Conservation (phyloP, 2,113 vertebrate species). For the Platichthys stellatus region DNA sequence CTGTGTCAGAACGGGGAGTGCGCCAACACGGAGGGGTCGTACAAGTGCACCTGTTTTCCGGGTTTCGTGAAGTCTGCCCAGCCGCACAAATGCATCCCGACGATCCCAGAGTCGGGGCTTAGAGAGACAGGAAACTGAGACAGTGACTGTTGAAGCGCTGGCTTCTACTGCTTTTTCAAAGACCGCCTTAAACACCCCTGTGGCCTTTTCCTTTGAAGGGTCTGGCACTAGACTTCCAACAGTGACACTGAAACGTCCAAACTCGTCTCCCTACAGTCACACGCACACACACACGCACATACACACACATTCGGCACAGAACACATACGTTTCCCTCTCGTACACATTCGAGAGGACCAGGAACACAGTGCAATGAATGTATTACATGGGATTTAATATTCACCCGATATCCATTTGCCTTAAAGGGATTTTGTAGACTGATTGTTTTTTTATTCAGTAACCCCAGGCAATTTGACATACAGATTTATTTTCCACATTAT, state of each 20-base stretch:
- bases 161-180: slow-evolving; percentile 37
- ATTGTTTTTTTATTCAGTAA: slow-evolving; percentile 61
- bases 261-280: slow-evolving; percentile 24
- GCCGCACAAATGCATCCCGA: slow-evolving; percentile 87
- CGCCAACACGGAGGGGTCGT: slow-evolving; percentile 92
- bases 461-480: slow-evolving; percentile 63
- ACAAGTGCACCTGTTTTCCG: slow-evolving; percentile 88
- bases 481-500: slow-evolving; percentile 61
- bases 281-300: neutral
- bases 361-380: slow-evolving; percentile 73
- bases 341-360: slow-evolving; percentile 58
- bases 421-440: slow-evolving; percentile 78
- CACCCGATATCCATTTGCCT: slow-evolving; percentile 72
- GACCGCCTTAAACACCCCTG: slow-evolving; percentile 24
- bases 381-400: slow-evolving; percentile 68
- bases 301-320: neutral
- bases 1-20: slow-evolving; percentile 89
- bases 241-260: slow-evolving; percentile 71
- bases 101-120: slow-evolving; percentile 64
- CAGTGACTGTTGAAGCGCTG: slow-evolving; percentile 27
- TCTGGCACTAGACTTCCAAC: slow-evolving; percentile 71
- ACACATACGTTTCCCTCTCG: slow-evolving; percentile 28
- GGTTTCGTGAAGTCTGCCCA: slow-evolving; percentile 85
- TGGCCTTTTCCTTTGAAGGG: slow-evolving; percentile 34
- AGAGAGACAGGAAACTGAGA: slow-evolving; percentile 69